A percentile compares a stretch with the other conserved stretches of the same genome.
These are phyloP conservation scores for Gymnarchus niloticus DNA, from an alignment of 2,113 vertebrate genomes.

Conservation along the genomic window DNA sequence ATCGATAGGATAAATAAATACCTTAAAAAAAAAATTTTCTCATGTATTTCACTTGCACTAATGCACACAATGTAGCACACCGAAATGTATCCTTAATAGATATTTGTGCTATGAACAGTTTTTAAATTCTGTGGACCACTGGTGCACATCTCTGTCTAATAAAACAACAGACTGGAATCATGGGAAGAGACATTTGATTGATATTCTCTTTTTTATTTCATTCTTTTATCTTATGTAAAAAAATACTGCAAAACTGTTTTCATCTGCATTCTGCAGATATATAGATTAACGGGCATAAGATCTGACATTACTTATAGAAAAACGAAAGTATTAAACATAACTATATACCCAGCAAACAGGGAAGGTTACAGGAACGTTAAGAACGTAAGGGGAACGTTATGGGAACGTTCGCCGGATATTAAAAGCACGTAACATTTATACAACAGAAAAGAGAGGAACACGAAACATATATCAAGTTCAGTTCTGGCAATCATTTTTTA, in stretches of 20 bases:
- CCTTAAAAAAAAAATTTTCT: background rate
- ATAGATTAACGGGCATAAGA: background rate
- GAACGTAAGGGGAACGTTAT: too few species aligned
- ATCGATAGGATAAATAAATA: background rate
- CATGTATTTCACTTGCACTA: background rate
- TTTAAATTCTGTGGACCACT: background rate
- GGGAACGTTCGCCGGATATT: too few species aligned
- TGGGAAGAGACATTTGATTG: background rate
- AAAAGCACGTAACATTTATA: too few species aligned
- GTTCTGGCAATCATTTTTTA: background rate
- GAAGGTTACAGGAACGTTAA: too few species aligned
- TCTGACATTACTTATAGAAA: background rate
- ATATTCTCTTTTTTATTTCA: background rate
- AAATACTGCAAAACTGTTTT: background rate
- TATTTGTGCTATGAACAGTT: background rate
- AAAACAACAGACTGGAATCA: background rate
- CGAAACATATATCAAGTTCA: conserved; percentile 2
- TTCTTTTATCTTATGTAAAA: background rate
- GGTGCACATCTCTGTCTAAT: background rate
- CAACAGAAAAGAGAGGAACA: too few species aligned
- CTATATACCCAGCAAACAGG: too few species aligned
- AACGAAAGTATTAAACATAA: too few species aligned
- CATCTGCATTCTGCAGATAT: background rate
- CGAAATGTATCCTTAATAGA: background rate
- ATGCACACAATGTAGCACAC: background rate